Percentiles rank a stretch among this genome's conserved stretches.
Conservation (phyloP, 2,888 invertebrate species). For the Pandemis heparana region DNA sequence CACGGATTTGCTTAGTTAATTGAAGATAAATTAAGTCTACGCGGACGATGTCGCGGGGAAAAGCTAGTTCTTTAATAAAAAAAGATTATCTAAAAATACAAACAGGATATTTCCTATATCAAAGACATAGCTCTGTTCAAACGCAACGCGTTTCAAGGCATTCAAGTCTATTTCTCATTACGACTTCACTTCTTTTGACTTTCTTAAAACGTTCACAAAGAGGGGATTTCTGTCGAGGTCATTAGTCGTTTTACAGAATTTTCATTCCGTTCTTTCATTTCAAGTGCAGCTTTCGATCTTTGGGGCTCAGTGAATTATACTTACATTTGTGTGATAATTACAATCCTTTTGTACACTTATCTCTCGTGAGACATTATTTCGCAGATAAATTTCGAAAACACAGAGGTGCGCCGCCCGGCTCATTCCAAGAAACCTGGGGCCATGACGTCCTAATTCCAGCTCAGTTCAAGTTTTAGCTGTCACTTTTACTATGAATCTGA, state of each 20-base stretch:
- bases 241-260: conserved; percentile 39
- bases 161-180: conserved; percentile 37
- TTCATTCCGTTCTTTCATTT: conserved; percentile 24
- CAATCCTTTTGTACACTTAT: too few relatives aligned
- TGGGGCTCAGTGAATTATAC: conserved; percentile 9
- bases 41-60: too few relatives aligned
- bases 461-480: too few relatives aligned
- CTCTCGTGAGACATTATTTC: too few relatives aligned
- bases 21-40: too few relatives aligned
- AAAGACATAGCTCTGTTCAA: conserved; percentile 12
- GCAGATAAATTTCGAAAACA: too few relatives aligned
- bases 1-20: too few relatives aligned
- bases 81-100: neutral
- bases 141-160: conserved; percentile 31
- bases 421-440: too few relatives aligned
- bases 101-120: conserved; percentile 3
- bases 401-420: too few relatives aligned
- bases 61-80: neutral
- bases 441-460: too few relatives aligned
- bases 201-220: conserved; percentile 35
- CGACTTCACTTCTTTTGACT: conserved; percentile 35
- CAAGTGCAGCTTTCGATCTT: conserved; percentile 7
- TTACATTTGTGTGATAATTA: neutral
- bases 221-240: conserved; percentile 30
- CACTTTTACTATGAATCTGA: too few relatives aligned